Evolutionary conservation across 2,797 vertebrate species (phyloP).

Genomic region (Bovichtus variegatus): DNA sequence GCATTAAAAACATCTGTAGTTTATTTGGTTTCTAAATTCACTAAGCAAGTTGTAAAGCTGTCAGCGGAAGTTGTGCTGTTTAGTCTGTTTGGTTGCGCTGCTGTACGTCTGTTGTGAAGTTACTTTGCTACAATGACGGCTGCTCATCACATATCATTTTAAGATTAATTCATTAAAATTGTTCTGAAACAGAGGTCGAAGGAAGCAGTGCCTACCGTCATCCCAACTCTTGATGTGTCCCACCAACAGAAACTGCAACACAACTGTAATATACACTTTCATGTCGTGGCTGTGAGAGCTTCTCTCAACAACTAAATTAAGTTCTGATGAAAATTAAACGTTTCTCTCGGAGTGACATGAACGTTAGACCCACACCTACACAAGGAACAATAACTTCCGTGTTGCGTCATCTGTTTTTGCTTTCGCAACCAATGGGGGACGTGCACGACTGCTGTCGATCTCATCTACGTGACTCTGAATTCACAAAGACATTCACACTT

Average conservation of each 20-base stretch:
- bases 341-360: neutral
- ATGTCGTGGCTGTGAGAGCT: constrained; percentile 4
- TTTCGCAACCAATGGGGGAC: constrained; percentile 29
- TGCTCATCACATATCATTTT: no score
- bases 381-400: no score
- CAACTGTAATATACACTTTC: neutral
- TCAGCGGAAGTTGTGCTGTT: neutral
- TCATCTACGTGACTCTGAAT: neutral
- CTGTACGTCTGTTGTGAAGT: neutral
- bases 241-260: constrained; percentile 37
- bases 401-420: constrained; percentile 20
- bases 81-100: neutral
- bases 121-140: no score
- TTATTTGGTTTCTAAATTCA: neutral
- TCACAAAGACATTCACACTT: neutral
- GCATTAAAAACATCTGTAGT: neutral
- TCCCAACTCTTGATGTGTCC: constrained; percentile 57
- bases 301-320: neutral
- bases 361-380: no score
- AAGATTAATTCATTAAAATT: neutral
- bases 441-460: constrained; percentile 5
- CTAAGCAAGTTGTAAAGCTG: neutral
- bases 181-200: neutral
- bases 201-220: constrained; percentile 55
- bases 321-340: neutral